phyloP scores from a whole-genome alignment of 2,797 vertebrate genomes.

The Decapterus maruadsi region DNA sequence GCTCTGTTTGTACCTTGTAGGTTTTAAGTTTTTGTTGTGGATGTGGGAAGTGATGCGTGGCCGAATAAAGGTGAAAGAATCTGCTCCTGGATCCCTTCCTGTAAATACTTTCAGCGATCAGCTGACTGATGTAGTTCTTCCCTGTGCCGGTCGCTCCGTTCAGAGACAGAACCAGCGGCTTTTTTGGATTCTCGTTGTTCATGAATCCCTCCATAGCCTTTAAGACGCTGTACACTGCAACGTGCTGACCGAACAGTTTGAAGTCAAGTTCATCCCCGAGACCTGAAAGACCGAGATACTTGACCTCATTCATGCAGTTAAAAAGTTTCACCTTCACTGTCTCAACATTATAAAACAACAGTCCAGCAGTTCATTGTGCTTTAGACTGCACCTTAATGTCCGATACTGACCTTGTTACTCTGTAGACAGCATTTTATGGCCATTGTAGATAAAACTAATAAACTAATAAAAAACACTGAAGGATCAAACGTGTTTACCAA shows the following conservation, averaged over 20 bases:
- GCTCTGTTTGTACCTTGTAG: constrained; percentile 91
- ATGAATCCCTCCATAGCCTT: constrained; percentile 91
- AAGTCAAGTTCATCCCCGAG: constrained; percentile 78
- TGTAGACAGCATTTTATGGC: no score
- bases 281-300: constrained; percentile 29
- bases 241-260: constrained; percentile 94
- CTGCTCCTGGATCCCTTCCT: no score
- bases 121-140: constrained; percentile 94
- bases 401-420: no score
- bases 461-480: no score
- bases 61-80: no score
- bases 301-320: no score
- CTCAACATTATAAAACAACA: no score
- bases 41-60: constrained; percentile 88
- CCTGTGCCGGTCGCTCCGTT: constrained; percentile 97
- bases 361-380: no score
- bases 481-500: no score
- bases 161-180: constrained; percentile 93
- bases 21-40: constrained; percentile 61
- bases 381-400: no score
- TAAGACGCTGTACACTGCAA: constrained; percentile 90
- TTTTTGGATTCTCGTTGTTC: constrained; percentile 90
- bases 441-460: no score
- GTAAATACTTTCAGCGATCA: constrained; percentile 71
- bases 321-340: no score